Conservation (phyloP, 2,113 vertebrate genomes). For the Mungos mungo region DNA sequence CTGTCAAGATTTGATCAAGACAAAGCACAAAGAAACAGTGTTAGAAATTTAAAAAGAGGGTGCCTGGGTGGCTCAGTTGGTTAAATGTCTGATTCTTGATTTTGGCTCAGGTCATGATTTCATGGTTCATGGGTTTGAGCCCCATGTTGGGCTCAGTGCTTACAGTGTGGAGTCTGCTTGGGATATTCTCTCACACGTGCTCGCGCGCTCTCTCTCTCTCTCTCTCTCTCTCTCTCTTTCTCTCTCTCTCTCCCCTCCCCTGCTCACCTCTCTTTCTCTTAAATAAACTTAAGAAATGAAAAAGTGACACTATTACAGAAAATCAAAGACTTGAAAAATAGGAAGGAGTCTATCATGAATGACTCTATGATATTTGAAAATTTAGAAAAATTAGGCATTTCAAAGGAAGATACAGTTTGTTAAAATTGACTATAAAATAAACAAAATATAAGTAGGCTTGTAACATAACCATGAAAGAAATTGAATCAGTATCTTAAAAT, state of each 20-base stretch:
- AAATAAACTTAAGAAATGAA: neutral
- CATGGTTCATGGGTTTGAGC: no score
- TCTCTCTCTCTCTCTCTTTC: no score
- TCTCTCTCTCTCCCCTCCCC: no score
- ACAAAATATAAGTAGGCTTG: neutral
- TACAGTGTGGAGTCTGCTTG: no score
- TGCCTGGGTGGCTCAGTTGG: no score
- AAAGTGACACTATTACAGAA: neutral
- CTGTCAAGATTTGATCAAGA: neutral
- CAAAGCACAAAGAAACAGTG: neutral
- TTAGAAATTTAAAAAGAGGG: neutral
- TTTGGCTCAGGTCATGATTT: no score
- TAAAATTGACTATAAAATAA: neutral
- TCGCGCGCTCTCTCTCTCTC: no score
- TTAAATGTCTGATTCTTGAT: no score
- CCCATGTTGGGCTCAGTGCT: no score
- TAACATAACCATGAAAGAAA: neutral
- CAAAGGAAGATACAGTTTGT: conserved; percentile 17
- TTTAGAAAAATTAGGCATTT: conserved; percentile 1
- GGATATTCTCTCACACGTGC: no score
- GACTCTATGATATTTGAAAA: conserved; percentile 26
- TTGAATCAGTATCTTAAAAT: conserved; percentile 24
- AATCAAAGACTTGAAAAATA: conserved; percentile 25
- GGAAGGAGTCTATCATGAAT: neutral
- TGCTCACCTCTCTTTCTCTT: no score